A percentile compares a stretch with the other conserved stretches of the same genome.
These are phyloP conservation scores for Lochmaea capreae DNA, from an alignment of 2,888 invertebrate genomes.

Conservation along the genomic window DNA sequence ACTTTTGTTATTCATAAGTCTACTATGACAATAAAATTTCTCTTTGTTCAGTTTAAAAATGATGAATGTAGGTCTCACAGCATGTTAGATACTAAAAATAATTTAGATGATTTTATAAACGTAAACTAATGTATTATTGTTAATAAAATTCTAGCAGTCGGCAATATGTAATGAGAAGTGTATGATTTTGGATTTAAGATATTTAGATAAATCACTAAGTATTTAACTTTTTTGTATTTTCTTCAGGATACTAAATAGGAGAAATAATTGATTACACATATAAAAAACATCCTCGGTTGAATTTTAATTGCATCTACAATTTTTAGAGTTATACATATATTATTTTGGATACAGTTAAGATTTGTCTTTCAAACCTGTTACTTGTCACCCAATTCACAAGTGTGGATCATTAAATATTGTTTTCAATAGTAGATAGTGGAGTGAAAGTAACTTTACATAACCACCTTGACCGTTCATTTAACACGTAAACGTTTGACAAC, in stretches of 20 bases:
- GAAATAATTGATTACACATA: too few relatives aligned
- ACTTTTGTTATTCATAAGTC: too few relatives aligned
- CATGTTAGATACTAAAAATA: neutral
- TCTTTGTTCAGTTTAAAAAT: neutral
- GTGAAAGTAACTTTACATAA: conserved; percentile 3
- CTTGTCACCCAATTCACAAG: neutral
- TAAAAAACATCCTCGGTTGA: neutral
- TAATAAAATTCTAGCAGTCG: neutral
- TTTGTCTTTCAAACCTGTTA: neutral
- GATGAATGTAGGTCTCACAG: neutral
- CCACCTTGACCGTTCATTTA: conserved; percentile 2
- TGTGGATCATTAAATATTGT: neutral
- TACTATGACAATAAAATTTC: too few relatives aligned
- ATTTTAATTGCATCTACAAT: neutral
- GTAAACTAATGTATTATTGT: neutral
- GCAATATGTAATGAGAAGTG: too few relatives aligned
- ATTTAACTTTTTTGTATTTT: too few relatives aligned
- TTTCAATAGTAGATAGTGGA: neutral
- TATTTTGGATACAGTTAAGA: neutral
- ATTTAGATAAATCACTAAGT: too few relatives aligned
- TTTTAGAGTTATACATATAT: too few relatives aligned
- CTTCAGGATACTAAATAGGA: too few relatives aligned
- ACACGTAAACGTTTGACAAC: neutral
- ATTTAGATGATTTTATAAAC: neutral
- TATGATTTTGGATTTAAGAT: too few relatives aligned